Base-by-base conservation (phyloP, 2,888 invertebrate species). In the Matsumyia berberina region DNA sequence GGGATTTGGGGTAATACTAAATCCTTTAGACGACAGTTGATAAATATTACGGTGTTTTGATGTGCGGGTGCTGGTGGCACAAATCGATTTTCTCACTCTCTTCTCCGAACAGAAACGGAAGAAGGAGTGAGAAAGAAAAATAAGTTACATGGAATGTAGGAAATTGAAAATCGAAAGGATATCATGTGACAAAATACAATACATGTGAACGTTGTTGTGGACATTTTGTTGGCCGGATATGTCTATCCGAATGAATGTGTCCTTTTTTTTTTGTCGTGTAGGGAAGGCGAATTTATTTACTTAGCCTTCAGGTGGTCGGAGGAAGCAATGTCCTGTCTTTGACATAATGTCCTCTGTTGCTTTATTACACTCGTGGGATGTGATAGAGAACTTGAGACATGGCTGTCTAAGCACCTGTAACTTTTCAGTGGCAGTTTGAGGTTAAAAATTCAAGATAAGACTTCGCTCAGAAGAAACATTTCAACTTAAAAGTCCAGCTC, bases 81-180 rank as follows among this genome's bases (percentile, higher is more conserved):
- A 17, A 53, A 42, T 51, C 51, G 60, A 33, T 51, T 33, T 72
- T 49, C 17, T 31, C 9, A 12, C 7, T 15, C 15, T 44, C 11
- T 39, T 42, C 7, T 46, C 12, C 6, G 29, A 29, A 31, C 37
- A n/a, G 5, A 53, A 24, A 42, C 6, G n/a, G 24, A 42, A 42
- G 3, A 12, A n/a, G 31, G 1, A 44, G 3, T n/a, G 24, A 15
- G 11, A n/a, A 39, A 7, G 11, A 6, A 49, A 24, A 37, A 11
- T 8, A 55, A 37, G 46, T 57, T 46, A n/a, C 24, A 35, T 35
- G 35, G 35, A 57, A 44, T 33, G 19, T 57, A 60, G 70, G 70
- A 72, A 72, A 72, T 72, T 72, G 58, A 60, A 72, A 70, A 46
- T 58, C 46, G 35, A 70, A 60, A 31, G 70, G 49, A 72, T 58